A percentile compares a stretch with the other conserved stretches of the same genome.
Conservation (phyloP, 2,888 invertebrate genomes). For the Drosophila greeni region DNA sequence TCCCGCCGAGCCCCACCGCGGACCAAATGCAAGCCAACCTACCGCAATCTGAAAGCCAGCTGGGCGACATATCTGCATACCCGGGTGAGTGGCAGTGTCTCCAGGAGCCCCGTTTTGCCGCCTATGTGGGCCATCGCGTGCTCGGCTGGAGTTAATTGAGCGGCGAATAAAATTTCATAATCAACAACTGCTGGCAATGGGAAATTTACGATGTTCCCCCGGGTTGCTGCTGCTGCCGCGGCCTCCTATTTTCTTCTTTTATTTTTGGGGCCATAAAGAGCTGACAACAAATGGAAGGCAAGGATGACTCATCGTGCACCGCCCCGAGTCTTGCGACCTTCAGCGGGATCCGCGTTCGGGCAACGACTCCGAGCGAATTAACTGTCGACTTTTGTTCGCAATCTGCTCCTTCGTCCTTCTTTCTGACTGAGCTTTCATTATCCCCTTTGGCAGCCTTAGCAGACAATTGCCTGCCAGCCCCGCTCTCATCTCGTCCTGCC, state of each 20-base stretch:
- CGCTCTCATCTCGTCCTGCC: slow-evolving; percentile 3
- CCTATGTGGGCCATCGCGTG: slow-evolving; percentile 68
- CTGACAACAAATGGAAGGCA: slow-evolving; percentile 16
- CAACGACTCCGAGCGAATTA: slow-evolving; percentile 27
- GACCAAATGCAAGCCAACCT: slow-evolving; percentile 26
- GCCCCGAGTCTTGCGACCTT: slow-evolving; percentile 26
- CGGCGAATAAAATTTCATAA: slow-evolving; percentile 68
- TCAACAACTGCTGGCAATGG: slow-evolving; percentile 50
- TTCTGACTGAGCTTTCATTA: slow-evolving; percentile 9
- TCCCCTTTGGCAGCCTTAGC: slow-evolving; percentile 20
- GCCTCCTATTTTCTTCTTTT: slow-evolving; percentile 23
- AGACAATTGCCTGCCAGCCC: slow-evolving; percentile 27
- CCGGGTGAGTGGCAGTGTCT: neutral
- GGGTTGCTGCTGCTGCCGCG: slow-evolving; percentile 6
- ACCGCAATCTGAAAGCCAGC: slow-evolving; percentile 30
- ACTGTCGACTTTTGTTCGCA: slow-evolving; percentile 24
- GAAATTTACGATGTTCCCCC: slow-evolving; percentile 41
- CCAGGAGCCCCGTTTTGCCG: neutral
- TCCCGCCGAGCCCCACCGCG: slow-evolving; percentile 1
- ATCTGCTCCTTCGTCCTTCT: slow-evolving; percentile 2
- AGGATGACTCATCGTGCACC: slow-evolving; percentile 31
- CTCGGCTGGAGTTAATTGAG: slow-evolving; percentile 65
- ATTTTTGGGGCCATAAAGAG: slow-evolving; percentile 24
- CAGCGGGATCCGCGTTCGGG: slow-evolving; percentile 17
- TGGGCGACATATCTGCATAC: slow-evolving; percentile 23